Evolutionary conservation across 1,140 invertebrate species (phyloP).

Genomic region (Trichonephila clavata): DNA sequence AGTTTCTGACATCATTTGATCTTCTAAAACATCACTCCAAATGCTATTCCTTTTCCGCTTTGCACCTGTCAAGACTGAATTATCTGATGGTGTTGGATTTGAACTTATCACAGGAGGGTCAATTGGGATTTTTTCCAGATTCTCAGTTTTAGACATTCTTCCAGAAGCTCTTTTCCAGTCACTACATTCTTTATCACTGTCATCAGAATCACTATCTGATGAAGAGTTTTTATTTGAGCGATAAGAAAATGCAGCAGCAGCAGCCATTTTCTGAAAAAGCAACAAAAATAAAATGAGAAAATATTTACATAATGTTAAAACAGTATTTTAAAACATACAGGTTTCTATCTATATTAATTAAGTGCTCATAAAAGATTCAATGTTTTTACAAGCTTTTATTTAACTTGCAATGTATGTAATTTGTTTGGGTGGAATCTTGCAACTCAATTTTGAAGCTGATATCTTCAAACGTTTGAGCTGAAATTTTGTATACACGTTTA

Average conservation of each 20-base stretch:
- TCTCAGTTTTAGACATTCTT: background rate
- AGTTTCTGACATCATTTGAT: slow-evolving; percentile 51
- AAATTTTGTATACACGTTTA: too few relatives aligned
- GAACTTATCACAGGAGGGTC: background rate
- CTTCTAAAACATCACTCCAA: slow-evolving; percentile 63
- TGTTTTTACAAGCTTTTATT: too few relatives aligned
- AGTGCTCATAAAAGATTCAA: too few relatives aligned
- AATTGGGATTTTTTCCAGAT: slow-evolving; percentile 54
- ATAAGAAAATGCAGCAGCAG: slow-evolving; percentile 38
- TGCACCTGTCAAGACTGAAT: background rate
- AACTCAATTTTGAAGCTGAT: too few relatives aligned
- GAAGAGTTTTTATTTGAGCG: background rate
- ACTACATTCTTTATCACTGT: slow-evolving; percentile 46
- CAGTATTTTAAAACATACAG: background rate
- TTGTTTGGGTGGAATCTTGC: too few relatives aligned
- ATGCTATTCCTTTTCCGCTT: slow-evolving; percentile 64
- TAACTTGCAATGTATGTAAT: too few relatives aligned
- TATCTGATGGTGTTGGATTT: background rate
- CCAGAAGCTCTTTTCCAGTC: slow-evolving; percentile 56
- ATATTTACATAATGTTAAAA: background rate
- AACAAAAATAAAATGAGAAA: background rate
- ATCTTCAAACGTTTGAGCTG: too few relatives aligned
- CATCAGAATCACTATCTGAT: slow-evolving; percentile 61
- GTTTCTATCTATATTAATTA: background rate
- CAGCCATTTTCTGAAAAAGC: slow-evolving; percentile 17